Evolutionary conservation across 2,113 vertebrate genomes (phyloP).

Genomic region (Eclectus roratus): DNA sequence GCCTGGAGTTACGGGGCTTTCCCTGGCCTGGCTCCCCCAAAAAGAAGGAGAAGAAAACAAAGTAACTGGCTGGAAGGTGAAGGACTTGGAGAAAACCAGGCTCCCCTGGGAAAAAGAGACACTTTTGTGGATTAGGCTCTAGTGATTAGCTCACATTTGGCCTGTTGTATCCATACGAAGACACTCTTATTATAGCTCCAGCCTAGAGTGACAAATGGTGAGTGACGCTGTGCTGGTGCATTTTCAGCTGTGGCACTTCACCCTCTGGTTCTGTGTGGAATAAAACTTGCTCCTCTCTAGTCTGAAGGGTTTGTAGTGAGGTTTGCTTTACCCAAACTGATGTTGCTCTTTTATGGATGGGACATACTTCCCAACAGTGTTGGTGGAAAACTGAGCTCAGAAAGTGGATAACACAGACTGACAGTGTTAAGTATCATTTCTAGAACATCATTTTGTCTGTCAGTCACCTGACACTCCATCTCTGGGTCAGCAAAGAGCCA

Average conservation of each 20-base stretch:
- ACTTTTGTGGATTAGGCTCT: neutral
- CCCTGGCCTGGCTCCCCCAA: conserved; percentile 74
- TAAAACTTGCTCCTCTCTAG: neutral
- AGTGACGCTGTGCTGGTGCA: neutral
- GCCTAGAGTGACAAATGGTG: neutral
- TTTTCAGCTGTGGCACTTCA: neutral
- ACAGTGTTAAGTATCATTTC: neutral
- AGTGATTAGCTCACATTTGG: neutral
- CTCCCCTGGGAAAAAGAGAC: neutral
- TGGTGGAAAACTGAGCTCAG: neutral
- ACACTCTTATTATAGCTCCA: neutral
- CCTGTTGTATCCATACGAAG: neutral
- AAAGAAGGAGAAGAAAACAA: conserved; percentile 74
- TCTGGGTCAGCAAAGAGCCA: neutral
- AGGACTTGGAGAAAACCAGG: neutral
- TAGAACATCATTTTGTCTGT: neutral
- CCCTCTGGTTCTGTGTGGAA: neutral
- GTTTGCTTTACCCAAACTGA: neutral
- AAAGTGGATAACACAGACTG: neutral
- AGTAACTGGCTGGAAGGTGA: conserved; percentile 25
- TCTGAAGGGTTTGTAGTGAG: neutral
- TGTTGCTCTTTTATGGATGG: neutral
- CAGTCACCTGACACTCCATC: neutral
- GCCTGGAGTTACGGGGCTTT: conserved; percentile 80
- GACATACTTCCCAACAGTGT: neutral